Evolutionary conservation across 2,888 invertebrate species (phyloP), one percentile per base, ranked within the genome.

Genomic region (Chymomyza caudatula): DNA sequence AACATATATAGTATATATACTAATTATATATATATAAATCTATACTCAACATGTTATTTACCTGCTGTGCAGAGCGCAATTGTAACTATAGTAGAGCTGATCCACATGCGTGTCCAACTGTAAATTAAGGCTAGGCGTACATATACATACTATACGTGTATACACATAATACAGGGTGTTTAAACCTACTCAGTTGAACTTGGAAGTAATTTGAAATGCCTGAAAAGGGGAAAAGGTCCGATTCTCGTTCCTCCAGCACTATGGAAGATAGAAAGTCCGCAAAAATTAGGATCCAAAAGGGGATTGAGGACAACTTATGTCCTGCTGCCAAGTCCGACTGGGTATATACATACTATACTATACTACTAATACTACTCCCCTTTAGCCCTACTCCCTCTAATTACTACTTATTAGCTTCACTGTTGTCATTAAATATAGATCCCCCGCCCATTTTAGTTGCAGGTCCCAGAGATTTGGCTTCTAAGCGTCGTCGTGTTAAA

Each of bases 21-120:
- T 37, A 62, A 59, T 43, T 42, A 47, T 63, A 65, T 62, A 53
- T 54, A 58, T 25, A 57, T 56, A 56, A 25, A 63, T 57, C 67
- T 70, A 68, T 82, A 82, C 83, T 83, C 85, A 69, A 82, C 76
- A 71, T 84, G 84, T 83, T 83, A 83, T 83, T 86, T 86, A 87
- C 83, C 86, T 87, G 87, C 87, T 82, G 84, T 85, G 87, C 86
- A 87, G 87, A 82, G 82, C 82, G 82, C 82, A 82, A 81, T 83
- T 85, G 85, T 85, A 81, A 83, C 77, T 82, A 81, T 76, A 67
- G 65, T 76, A 76, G 71, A 85, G 83, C 75, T 82, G 85, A 82
- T 83, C 83, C 85, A 80, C 72, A 74, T 85, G 83, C 85, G 83
- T 87, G 87, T 87, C 87, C 88, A 83, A 84, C 77, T 87, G 87